These are phyloP conservation scores for Adrianichthys oophorus DNA, from an alignment of 2,797 vertebrate genomes.

Conservation along the genomic window DNA sequence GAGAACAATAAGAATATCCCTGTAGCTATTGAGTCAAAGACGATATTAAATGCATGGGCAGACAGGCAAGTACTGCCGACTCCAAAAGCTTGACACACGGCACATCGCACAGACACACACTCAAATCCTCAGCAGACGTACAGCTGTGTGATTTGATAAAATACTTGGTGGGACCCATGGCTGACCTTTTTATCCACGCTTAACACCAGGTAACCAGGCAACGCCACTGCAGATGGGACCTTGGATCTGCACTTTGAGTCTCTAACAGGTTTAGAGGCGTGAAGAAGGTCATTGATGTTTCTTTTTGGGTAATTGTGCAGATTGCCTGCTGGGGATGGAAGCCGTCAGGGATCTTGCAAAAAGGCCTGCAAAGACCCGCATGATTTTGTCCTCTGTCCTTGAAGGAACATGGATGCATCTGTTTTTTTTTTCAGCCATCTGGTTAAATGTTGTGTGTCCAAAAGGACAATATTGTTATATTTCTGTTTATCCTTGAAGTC, in stretches of 20 bases:
- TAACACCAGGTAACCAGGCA: conserved; percentile 63
- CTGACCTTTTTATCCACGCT: conserved; percentile 61
- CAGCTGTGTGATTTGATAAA: conserved; percentile 67
- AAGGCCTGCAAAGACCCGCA: conserved; percentile 8
- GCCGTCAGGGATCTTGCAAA: conserved; percentile 20
- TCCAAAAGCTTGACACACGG: conserved; percentile 18
- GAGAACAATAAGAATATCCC: conserved; percentile 12
- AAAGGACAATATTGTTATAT: conserved; percentile 11
- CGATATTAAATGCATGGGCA: conserved; percentile 29
- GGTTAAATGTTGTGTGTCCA: conserved; percentile 2
- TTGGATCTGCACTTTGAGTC: conserved; percentile 28
- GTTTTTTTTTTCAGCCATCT: conserved; percentile 22
- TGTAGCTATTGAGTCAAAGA: conserved; percentile 30
- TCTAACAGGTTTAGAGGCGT: conserved; percentile 22
- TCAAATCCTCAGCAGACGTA: conserved; percentile 33
- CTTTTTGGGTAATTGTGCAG: conserved; percentile 35
- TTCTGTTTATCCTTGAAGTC: conserved; percentile 19
- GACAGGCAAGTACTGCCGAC: conserved; percentile 16
- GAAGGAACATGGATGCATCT: conserved; percentile 17
- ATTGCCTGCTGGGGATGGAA: conserved; percentile 20
- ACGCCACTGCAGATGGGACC: conserved; percentile 47
- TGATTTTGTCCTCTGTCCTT: conserved; percentile 30
- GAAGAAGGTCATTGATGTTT: conserved; percentile 19
- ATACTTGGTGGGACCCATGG: conserved; percentile 54
- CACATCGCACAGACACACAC: conserved; percentile 10